Base-by-base conservation (phyloP, 2,113 vertebrate species). In the Phoxinus phoxinus region DNA sequence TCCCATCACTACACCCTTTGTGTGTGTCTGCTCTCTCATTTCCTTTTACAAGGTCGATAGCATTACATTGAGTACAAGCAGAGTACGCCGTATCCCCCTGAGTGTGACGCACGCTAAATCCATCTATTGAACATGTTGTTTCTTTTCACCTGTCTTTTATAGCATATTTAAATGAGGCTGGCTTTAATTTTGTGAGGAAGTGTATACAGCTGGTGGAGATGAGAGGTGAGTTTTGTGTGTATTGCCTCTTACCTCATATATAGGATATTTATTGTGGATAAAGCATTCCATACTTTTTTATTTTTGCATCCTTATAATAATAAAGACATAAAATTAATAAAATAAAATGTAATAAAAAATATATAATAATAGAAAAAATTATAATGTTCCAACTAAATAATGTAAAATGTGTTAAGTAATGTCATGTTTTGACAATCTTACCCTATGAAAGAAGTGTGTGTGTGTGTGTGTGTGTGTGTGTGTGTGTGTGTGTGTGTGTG, bases 81-180 rank as follows among this genome's bases (percentile, higher is more conserved):
- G 41, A 48, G 46, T 82, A 69, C 69, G 27, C 80, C 46, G 1
- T 15, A 48, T 63, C 53, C 65, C 46, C 37, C 9, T 11, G 30
- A 44, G 30, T 65, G 84, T 90, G 81, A 89, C 83, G 90, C 67
- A 2, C 88, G 78, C 86, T 65, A 21, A 82, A 37, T 86, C 84
- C 53, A 53, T 71, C 23, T 51, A 80, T 86, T 51, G 30, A 44
- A 86, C 37, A 37, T 83, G 44, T 25, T 21, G 11, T 53, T 51
- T 71, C 56, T 63, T 37, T 32, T 27, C 21, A 53, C 11, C 9
- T 90, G 41, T 89, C 88, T 88, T 88, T 86, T 91, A 4, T 91
- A 99, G 98, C 97, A 78, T 97, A 95, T 90, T 95, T 99, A 93
- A 99, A 98, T 89, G 98, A 98, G 92, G 95, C 97, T 2, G 98